Base-by-base conservation (phyloP, 2,888 invertebrate genomes). In the Parnassius smintheus region DNA sequence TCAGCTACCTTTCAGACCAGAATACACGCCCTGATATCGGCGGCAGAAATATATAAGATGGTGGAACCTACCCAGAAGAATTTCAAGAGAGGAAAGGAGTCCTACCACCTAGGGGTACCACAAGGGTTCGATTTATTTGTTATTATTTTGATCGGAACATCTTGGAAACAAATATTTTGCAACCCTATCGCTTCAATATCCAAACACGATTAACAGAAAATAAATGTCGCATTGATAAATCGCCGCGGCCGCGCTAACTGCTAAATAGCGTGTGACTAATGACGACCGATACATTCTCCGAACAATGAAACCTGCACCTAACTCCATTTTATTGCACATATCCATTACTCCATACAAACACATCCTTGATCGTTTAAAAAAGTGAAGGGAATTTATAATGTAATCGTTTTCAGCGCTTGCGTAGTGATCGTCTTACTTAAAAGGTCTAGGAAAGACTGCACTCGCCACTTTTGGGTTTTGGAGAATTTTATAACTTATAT, bases 251-350 rank as follows among this genome's bases (percentile, higher is more conserved):
- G 68, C 77, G 80, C 81, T 90, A 91, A 91, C 90, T 85, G 86
- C 86, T 88, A 88, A 88, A 91, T 91, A 85, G 91, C 91, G 90
- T 91, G 91, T 85, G 79, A 85, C 80, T 88, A 89, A 90, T 85
- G 83, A 81, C 75, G 67, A 69, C 67, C 65, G 60, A 70, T 65
- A 67, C 61, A 61, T 64, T 54, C 61, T 61, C 53, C 56, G 66
- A 69, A 75, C 74, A 73, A 69, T 72, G 70, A 72, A 74, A 74
- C 72, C 70, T 76, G 71, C 77, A 74, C 69, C 67, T 67, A 68
- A 69, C 69, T 61, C 61, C 60, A 63, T 68, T 72, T 71, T 69
- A 68, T 68, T 70, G 70, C 69, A 68, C 61, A 69, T 61, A 53
- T 64, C 56, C 64, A 64, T 64, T 61, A 53, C 56, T 49, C 41